Evolutionary conservation across 2,888 invertebrate genomes (phyloP), one percentile per base, ranked within the genome.

Genomic region (Protodeltote pygarga): DNA sequence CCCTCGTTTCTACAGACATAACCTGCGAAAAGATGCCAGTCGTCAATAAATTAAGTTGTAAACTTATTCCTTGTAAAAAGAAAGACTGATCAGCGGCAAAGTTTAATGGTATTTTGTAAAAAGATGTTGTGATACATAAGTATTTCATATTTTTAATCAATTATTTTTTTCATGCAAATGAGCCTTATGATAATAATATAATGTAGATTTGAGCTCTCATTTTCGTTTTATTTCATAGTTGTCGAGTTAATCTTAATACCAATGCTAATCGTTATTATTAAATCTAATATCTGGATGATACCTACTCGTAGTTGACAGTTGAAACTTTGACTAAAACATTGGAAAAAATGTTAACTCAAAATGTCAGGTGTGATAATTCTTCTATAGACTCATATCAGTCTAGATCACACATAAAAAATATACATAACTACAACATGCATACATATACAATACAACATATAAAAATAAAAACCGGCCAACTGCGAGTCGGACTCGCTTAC

Each of bases 1-100:
- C 19, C 73, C 67, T 25, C 66, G 62, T 27, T 66, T 55, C 42
- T 58, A 66, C 24, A 57, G 51, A 46, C 35, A 54, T 11, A 35
- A 34, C 8, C 41, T 25, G 32, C 19, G 9, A 27, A 24, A 44
- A 31, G 35, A n/a, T 35, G 8, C 21, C 15, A 20, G 5, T 5
- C 40, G 19, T 42, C 29, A 40, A 28, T 47, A 33, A 50, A 28
- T 9, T 47, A 41, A 33, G 24, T 29, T 19, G 16, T 40, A 33
- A 28, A 29, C 13, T 14, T 19, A 21, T 42, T 33, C 1, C 9
- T 34, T 17, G 33, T 45, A 42, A 27, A 23, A 40, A 28, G 5
- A 15, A 44, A 61, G 61, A 53, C 52, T 65, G 58, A 45, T 49
- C 13, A 40, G 42, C 27, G 33, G 46, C 47, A 42, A 46, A 40